Conservation (phyloP, 2,888 invertebrate species). For the Scelioninae gen. 2 region DNA sequence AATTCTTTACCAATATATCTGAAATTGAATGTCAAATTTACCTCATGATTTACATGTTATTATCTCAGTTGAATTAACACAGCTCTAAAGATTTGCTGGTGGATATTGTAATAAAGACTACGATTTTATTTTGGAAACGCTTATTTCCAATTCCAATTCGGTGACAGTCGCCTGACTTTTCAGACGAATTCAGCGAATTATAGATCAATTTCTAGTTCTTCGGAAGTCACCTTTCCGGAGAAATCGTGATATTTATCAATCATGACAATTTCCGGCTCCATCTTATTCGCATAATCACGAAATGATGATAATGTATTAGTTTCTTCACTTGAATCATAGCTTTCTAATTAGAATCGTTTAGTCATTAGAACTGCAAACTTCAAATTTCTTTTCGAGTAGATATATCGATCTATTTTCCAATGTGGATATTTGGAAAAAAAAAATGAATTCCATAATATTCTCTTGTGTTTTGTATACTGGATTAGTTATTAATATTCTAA, state of each 20-base stretch:
- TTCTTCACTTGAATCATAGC: too few species aligned
- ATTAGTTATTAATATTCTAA: too few species aligned
- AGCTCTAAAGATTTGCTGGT: conserved; percentile 23
- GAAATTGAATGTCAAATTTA: conserved; percentile 22
- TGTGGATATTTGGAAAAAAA: too few species aligned
- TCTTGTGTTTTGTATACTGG: too few species aligned
- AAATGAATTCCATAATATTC: too few species aligned
- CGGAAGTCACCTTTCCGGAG: not conserved
- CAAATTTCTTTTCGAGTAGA: too few species aligned
- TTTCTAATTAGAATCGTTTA: too few species aligned
- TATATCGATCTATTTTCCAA: too few species aligned
- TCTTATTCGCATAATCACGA: conserved; percentile 18
- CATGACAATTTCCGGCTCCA: conserved; percentile 44
- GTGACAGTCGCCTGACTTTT: conserved; percentile 25
- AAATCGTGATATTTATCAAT: conserved; percentile 58
- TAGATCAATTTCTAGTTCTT: conserved; percentile 35
- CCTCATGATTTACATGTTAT: conserved; percentile 43
- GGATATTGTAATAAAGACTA: conserved; percentile 37
- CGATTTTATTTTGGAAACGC: conserved; percentile 26
- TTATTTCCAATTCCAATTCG: conserved; percentile 51
- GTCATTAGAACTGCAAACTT: too few species aligned
- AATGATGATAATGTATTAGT: not conserved
- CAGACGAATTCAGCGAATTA: not conserved
- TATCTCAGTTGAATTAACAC: conserved; percentile 37
- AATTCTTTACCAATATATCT: not conserved